These are phyloP conservation scores for Delphinus delphis DNA, from an alignment of 2,113 vertebrate species.

Conservation along the genomic window DNA sequence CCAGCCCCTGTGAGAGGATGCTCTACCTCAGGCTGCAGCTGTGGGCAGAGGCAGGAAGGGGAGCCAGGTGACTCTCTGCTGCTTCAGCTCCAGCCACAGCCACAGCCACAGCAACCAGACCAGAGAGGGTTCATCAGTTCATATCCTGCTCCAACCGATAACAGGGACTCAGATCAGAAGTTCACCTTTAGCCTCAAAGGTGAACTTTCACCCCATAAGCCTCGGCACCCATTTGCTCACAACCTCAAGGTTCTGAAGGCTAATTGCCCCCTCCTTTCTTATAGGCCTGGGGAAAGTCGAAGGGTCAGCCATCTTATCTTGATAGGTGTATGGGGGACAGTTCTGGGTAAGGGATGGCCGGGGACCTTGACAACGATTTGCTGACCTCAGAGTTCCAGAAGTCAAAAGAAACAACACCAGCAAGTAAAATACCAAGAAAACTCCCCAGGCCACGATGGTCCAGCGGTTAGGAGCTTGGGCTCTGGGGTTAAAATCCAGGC, in stretches of 20 bases:
- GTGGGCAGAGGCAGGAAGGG: neutral
- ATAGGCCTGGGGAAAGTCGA: neutral
- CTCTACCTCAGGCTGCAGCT: neutral
- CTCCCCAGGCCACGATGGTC: neutral
- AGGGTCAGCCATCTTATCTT: neutral
- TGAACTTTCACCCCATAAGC: neutral
- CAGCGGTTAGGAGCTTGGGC: neutral
- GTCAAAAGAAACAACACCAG: neutral
- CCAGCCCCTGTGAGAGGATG: neutral
- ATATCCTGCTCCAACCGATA: fast-evolving
- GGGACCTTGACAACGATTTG: neutral
- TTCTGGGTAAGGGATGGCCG: neutral
- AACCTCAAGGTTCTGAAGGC: neutral
- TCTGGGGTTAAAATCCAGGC: neutral
- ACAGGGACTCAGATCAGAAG: neutral
- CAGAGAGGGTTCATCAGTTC: neutral
- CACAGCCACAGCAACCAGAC: neutral
- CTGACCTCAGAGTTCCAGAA: neutral
- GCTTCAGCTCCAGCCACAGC: neutral
- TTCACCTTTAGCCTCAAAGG: neutral
- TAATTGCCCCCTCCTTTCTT: neutral
- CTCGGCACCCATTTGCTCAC: neutral
- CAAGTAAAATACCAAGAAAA: neutral
- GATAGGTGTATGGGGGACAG: fast-evolving
- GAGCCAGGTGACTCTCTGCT: neutral